phyloP scores from a whole-genome alignment of 2,888 invertebrate species.

The Mimachlamys varia region DNA sequence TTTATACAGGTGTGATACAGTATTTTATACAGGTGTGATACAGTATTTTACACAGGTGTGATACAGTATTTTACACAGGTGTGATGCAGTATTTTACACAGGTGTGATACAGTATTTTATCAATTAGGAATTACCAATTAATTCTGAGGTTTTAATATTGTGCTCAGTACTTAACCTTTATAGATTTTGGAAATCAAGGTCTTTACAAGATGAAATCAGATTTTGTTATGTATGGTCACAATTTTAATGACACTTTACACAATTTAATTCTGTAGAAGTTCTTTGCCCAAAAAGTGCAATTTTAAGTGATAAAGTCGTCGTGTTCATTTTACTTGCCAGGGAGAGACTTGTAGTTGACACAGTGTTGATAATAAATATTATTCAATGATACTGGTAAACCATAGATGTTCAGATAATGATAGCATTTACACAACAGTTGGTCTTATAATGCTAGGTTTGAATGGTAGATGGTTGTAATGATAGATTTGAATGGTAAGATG shows the following conservation, averaged over 20 bases:
- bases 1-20: not conserved
- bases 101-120: not conserved
- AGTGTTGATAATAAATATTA: too few relatives aligned
- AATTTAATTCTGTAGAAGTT: not conserved
- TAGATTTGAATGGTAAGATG: too few relatives aligned
- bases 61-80: not conserved
- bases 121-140: not conserved
- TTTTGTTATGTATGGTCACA: not conserved
- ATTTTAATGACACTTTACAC: too few relatives aligned
- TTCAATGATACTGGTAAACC: too few relatives aligned
- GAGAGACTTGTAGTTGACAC: too few relatives aligned
- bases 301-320: not conserved
- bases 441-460: too few relatives aligned
- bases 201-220: not conserved
- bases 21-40: not conserved
- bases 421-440: too few relatives aligned
- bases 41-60: not conserved
- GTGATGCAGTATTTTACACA: too few relatives aligned
- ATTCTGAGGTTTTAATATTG: not conserved
- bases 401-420: too few relatives aligned
- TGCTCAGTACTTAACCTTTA: not conserved
- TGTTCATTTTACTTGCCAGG: not conserved
- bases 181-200: not conserved
- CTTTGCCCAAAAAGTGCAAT: not conserved
- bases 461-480: too few relatives aligned